Percentiles rank a stretch among this genome's conserved stretches.
phyloP scores from a whole-genome alignment of 2,113 vertebrate genomes.

The Haemorhous mexicanus region DNA sequence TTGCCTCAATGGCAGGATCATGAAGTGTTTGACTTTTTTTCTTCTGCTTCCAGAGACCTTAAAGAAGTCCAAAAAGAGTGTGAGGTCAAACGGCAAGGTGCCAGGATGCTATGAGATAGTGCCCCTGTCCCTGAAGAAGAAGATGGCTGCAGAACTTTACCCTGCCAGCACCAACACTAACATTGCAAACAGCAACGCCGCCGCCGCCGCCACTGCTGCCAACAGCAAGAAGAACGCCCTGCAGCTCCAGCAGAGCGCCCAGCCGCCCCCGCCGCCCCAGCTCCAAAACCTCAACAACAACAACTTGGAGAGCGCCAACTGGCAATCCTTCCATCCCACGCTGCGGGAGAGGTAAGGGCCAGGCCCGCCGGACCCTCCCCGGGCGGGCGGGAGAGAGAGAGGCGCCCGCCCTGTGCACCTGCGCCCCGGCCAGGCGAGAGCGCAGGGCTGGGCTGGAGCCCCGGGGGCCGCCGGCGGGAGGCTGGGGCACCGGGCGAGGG shows the following conservation, averaged over 20 bases:
- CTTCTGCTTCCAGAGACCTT: slow-evolving; percentile 91
- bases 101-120: slow-evolving; percentile 83
- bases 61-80: slow-evolving; percentile 85
- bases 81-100: slow-evolving; percentile 72
- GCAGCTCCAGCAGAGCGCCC: slow-evolving; percentile 72
- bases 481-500: neutral
- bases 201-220: slow-evolving; percentile 66
- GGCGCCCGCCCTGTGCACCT: neutral
- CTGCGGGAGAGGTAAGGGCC: slow-evolving; percentile 88
- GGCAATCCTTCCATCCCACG: slow-evolving; percentile 90
- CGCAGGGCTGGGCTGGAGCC: neutral
- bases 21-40: slow-evolving; percentile 90
- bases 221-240: slow-evolving; percentile 77
- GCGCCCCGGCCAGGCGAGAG: neutral
- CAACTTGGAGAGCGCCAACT: slow-evolving; percentile 85
- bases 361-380: neutral
- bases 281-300: slow-evolving; percentile 90
- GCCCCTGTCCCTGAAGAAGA: slow-evolving; percentile 80
- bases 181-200: slow-evolving; percentile 76
- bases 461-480: neutral
- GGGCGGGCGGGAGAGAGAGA: neutral
- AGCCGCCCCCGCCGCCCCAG: slow-evolving; percentile 73
- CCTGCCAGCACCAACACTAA: slow-evolving; percentile 77
- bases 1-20: slow-evolving; percentile 91
- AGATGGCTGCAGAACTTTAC: slow-evolving; percentile 94